Conservation (phyloP, 2,113 vertebrate genomes). For the Xyliphius kryptos region DNA sequence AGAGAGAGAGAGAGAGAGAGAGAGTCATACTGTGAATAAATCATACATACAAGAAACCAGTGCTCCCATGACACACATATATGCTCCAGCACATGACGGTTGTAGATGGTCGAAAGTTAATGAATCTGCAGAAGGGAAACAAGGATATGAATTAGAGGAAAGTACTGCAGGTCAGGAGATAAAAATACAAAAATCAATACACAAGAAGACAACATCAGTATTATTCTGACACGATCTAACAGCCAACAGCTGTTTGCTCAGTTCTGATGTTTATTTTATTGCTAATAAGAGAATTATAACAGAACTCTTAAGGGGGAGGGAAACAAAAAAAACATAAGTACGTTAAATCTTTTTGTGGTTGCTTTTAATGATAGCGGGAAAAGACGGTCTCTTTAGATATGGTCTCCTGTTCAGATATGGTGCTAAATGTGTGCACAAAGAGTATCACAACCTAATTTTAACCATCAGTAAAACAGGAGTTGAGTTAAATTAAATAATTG, state of each 20-base stretch:
- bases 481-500: too few relatives aligned
- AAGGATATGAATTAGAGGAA: constrained; percentile 1
- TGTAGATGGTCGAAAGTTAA: constrained; percentile 14
- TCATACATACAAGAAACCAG: constrained; percentile 36
- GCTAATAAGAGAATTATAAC: constrained; percentile 4
- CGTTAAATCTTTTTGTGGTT: not conserved
- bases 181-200: constrained; percentile 15
- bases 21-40: constrained; percentile 35
- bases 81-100: not conserved
- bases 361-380: not conserved
- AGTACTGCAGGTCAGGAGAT: not conserved
- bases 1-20: constrained; percentile 1
- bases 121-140: constrained; percentile 22
- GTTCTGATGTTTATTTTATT: not conserved
- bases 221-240: constrained; percentile 10
- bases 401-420: not conserved
- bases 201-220: not conserved
- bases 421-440: not conserved
- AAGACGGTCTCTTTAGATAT: not conserved
- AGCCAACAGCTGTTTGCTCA: constrained; percentile 10
- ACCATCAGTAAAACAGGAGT: too few relatives aligned
- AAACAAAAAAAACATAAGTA: not conserved
- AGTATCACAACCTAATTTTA: not conserved
- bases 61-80: constrained; percentile 11
- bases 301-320: not conserved